Base-by-base conservation (phyloP, 2,888 invertebrate genomes). In the Pandemis cinnamomeana region DNA sequence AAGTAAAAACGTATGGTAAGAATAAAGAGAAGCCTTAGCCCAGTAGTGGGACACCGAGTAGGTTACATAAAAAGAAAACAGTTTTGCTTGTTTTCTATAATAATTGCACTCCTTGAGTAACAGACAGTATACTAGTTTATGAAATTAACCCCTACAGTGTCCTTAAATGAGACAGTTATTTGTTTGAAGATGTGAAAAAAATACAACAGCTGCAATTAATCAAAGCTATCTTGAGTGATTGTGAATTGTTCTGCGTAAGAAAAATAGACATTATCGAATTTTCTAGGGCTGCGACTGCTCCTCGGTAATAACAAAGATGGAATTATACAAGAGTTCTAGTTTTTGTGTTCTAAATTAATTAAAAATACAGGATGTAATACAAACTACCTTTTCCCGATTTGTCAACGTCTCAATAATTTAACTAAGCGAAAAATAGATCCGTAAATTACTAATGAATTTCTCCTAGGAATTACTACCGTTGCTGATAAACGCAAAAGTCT, bases 221-320 rank as follows among this genome's bases (percentile, higher is more conserved):
- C 46, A 48, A 64, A 64, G 46, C 11, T 13, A 48, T 27, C 46
- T 48, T 27, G 46, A 13, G 46, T 13, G 48, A 46, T 64, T 27
- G 64, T 13, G 46, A 46, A 46, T 10, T 46, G 46, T 58, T 46
- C 46, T 48, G 46, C 64, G 46, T 48, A 27, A 64, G 64, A 0
- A 64, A 58, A 48, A 64, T 64, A 64, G 7, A 48, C 44, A 64
- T 64, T 46, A 48, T 13, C 64, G 46, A 27, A 64, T 64, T 36
- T 64, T 20, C 27, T 64, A 48, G 64, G 48, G 46, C 15, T 63
- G 63, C 46, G 13, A 48, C 46, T 13, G 20, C 36, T 4, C 20
- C 11, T 63, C 36, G 1, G 11, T 60, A 36, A 61, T n/a, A 15
- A 7, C 11, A 11, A 27, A 11, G 27, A 8, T 8, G 0, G 11